phyloP scores from a whole-genome alignment of 64 coral and sea anemone genomes.

The Cladopsammia gracilis region DNA sequence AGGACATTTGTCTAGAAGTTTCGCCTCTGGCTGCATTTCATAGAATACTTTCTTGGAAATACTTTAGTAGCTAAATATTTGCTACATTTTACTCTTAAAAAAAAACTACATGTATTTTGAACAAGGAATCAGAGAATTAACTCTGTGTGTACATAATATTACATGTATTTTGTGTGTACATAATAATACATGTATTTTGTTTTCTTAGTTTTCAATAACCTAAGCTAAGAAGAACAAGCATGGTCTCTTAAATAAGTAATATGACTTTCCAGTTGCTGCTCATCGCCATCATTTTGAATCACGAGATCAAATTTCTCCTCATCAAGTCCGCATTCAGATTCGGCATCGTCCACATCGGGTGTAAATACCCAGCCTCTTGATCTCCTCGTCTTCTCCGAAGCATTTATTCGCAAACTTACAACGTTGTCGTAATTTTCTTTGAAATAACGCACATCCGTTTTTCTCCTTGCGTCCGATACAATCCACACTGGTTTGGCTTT shows the following conservation, averaged over 20 bases:
- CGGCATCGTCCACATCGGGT: slow-evolving; percentile 87
- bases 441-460: slow-evolving; percentile 87
- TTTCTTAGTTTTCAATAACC: background rate
- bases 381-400: slow-evolving; percentile 61
- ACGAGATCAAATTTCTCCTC: slow-evolving; percentile 78
- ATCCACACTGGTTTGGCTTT: slow-evolving; percentile 78
- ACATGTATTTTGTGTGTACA: too few relatives aligned
- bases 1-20: too few relatives aligned
- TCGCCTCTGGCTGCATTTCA: too few relatives aligned
- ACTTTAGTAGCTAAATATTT: too few relatives aligned
- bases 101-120: too few relatives aligned
- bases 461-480: slow-evolving; percentile 87
- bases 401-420: slow-evolving; percentile 72
- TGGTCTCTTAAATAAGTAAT: slow-evolving; percentile 1
- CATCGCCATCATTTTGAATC: slow-evolving; percentile 81
- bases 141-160: too few relatives aligned
- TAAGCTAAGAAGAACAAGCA: background rate
- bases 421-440: slow-evolving; percentile 50
- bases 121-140: too few relatives aligned
- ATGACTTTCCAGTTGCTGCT: slow-evolving; percentile 18
- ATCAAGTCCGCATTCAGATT: slow-evolving; percentile 98
- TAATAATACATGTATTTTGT: too few relatives aligned
- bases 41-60: too few relatives aligned
- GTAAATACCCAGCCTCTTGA: slow-evolving; percentile 92
- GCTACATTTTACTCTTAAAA: too few relatives aligned